Percentiles rank a stretch among this genome's conserved stretches.
Conservation (phyloP, 2,797 vertebrate species). For the Apogon hyalosoma region DNA sequence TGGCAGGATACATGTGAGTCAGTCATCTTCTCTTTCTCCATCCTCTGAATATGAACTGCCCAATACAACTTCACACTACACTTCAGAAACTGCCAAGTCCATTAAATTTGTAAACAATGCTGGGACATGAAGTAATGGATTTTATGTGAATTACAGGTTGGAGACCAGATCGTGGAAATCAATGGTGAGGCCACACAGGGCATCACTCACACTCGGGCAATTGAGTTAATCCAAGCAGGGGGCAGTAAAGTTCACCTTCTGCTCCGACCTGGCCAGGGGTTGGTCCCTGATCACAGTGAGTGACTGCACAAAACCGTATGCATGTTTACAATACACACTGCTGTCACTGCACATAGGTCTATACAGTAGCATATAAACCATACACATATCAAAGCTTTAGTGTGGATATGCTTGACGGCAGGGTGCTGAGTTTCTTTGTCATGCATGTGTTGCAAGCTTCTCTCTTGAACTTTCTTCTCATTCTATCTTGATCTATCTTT, state of each 20-base stretch:
- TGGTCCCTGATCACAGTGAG: constrained; percentile 96
- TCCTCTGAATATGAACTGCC: background rate
- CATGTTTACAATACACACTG: constrained; percentile 20
- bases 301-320: constrained; percentile 35
- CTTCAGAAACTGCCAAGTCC: background rate
- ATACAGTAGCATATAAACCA: constrained; percentile 23
- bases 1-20: constrained; percentile 93
- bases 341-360: constrained; percentile 23
- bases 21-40: constrained; percentile 12
- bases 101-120: background rate
- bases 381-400: constrained; percentile 38
- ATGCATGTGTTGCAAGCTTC: constrained; percentile 75
- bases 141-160: constrained; percentile 86
- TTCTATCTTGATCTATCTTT: constrained; percentile 56
- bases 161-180: constrained; percentile 99
- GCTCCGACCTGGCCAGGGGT: constrained; percentile 91
- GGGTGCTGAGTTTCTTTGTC: constrained; percentile 63
- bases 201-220: constrained; percentile 97
- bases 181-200: constrained; percentile 97
- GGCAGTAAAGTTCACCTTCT: constrained; percentile 94
- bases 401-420: constrained; percentile 57
- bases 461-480: constrained; percentile 67
- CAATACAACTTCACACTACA: background rate
- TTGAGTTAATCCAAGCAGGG: constrained; percentile 97
- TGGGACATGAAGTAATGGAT: background rate